Conservation (phyloP, 2,888 invertebrate species). For the Lasioglossum lativentre region DNA sequence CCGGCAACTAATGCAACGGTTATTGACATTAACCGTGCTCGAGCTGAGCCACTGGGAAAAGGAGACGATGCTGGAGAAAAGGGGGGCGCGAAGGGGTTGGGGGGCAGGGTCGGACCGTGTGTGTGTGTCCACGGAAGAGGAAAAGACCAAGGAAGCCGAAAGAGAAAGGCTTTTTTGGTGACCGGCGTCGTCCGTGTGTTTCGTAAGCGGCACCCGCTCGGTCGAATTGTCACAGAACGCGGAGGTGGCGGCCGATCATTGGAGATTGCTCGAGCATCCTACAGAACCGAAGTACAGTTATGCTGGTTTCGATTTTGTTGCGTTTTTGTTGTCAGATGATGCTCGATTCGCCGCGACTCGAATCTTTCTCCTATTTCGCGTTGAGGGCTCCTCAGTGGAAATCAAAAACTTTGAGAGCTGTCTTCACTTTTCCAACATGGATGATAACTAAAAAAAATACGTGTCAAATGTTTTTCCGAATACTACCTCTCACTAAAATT, state of each 20-base stretch:
- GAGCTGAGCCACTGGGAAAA: slow-evolving; percentile 47
- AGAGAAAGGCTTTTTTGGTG: slow-evolving; percentile 36
- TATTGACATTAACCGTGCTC: slow-evolving; percentile 68
- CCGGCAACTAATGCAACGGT: slow-evolving; percentile 73
- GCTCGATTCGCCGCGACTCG: background rate
- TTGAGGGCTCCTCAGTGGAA: too few relatives aligned
- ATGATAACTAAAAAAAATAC: too few relatives aligned
- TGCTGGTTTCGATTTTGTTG: slow-evolving; percentile 46
- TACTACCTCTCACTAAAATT: too few relatives aligned
- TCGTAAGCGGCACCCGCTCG: slow-evolving; percentile 36
- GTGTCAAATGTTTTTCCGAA: too few relatives aligned
- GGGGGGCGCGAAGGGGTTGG: slow-evolving; percentile 15
- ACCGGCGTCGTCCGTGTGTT: slow-evolving; percentile 28
- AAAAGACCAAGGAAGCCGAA: slow-evolving; percentile 47
- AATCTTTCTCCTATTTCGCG: background rate
- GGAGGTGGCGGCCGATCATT: slow-evolving; percentile 35
- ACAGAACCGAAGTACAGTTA: slow-evolving; percentile 64
- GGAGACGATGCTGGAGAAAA: slow-evolving; percentile 32
- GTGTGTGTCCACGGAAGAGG: slow-evolving; percentile 62
- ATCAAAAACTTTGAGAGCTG: too few relatives aligned
- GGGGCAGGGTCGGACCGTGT: slow-evolving; percentile 34
- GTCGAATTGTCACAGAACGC: slow-evolving; percentile 46
- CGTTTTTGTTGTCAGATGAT: slow-evolving; percentile 47
- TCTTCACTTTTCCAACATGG: too few relatives aligned
- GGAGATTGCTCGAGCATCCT: slow-evolving; percentile 53